These are phyloP conservation scores for Camelus bactrianus DNA, from an alignment of 2,113 vertebrate species.

Conservation along the genomic window DNA sequence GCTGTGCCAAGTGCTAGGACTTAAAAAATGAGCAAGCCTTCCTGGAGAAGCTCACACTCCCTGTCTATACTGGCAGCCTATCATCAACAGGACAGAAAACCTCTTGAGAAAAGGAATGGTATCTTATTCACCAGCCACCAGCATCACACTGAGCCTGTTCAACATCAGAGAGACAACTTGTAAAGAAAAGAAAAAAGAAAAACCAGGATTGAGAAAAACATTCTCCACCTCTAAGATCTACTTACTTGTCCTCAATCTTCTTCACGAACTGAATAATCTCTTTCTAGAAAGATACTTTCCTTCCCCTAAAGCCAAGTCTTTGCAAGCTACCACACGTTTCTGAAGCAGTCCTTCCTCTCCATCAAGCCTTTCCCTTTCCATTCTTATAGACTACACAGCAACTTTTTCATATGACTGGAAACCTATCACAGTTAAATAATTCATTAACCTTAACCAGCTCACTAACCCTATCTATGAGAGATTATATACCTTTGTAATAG, in stretches of 20 bases:
- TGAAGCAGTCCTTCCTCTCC: neutral
- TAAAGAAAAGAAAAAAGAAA: neutral
- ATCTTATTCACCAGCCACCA: neutral
- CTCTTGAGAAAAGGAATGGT: neutral
- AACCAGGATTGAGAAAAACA: neutral
- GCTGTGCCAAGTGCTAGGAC: neutral
- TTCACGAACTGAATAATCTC: neutral
- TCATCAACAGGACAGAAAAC: neutral
- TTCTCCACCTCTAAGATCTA: neutral
- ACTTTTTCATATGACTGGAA: neutral
- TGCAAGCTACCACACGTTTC: neutral
- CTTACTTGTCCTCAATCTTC: neutral
- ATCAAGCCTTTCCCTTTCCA: neutral
- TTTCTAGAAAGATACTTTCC: neutral
- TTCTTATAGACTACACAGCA: neutral
- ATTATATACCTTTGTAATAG: neutral
- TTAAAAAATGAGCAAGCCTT: neutral
- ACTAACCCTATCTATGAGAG: neutral
- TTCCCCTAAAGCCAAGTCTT: neutral
- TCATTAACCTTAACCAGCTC: neutral
- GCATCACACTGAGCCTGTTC: neutral
- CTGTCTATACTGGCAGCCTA: neutral
- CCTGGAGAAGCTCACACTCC: neutral
- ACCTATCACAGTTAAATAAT: neutral
- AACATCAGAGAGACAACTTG: neutral